These are phyloP conservation scores for Dicyrtomina minuta DNA, from an alignment of 2,888 invertebrate genomes.

Conservation along the genomic window DNA sequence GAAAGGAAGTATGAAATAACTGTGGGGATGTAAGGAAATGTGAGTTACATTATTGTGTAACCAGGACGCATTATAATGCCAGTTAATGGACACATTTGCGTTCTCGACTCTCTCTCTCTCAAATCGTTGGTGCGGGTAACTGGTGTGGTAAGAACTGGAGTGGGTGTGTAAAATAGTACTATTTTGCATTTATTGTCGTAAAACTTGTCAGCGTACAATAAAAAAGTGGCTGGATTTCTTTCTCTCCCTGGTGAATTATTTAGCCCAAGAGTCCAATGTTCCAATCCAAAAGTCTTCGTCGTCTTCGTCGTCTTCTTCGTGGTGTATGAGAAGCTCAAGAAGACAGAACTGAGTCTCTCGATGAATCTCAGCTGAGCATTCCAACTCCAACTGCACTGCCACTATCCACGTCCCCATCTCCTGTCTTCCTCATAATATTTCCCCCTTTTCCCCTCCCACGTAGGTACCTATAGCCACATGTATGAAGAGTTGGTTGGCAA, in stretches of 20 bases:
- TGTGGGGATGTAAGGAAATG: conserved; percentile 26
- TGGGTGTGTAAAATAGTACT: conserved; percentile 9
- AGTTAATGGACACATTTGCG: conserved; percentile 5
- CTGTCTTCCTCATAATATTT: neutral
- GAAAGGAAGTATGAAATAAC: conserved; percentile 22
- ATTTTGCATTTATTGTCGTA: conserved; percentile 41
- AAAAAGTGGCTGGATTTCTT: conserved; percentile 36
- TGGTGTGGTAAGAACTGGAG: no score
- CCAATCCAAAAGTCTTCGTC: no score
- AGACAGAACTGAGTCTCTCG: conserved; percentile 19
- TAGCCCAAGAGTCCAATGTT: conserved; percentile 37
- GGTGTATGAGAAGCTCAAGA: no score
- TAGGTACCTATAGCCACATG: neutral
- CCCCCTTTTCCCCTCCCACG: neutral
- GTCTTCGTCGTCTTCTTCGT: no score
- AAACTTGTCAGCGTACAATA: conserved; percentile 39
- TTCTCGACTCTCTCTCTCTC: neutral
- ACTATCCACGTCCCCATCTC: neutral
- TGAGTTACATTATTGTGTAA: conserved; percentile 14
- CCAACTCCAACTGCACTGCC: no score
- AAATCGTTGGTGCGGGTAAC: neutral
- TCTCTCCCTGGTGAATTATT: conserved; percentile 35
- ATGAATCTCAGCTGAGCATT: conserved; percentile 27
- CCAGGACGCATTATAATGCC: conserved; percentile 1
- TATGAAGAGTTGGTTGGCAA: no score